These are phyloP conservation scores for Dicyrtoma fusca DNA, from an alignment of 2,888 invertebrate genomes.

Conservation along the genomic window DNA sequence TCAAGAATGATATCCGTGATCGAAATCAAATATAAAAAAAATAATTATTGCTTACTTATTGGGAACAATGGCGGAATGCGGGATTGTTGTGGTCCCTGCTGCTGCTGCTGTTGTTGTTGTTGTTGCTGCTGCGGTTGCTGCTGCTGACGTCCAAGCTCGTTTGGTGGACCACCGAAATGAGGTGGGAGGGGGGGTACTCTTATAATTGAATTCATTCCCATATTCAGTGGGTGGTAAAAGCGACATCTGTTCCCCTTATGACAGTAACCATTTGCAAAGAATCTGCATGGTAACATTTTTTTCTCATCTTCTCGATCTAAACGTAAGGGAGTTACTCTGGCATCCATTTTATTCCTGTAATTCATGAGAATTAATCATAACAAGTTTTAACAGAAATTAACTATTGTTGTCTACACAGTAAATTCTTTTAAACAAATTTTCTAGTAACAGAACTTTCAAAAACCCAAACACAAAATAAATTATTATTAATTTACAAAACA, in stretches of 20 bases:
- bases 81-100: background rate
- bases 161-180: slow-evolving; percentile 17
- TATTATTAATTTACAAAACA: too few species aligned
- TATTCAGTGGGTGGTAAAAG: slow-evolving; percentile 52
- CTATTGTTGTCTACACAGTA: background rate
- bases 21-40: background rate
- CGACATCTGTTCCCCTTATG: slow-evolving; percentile 53
- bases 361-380: too few species aligned
- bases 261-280: slow-evolving; percentile 50
- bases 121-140: slow-evolving; percentile 10
- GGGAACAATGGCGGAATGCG: slow-evolving; percentile 25
- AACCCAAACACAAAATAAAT: too few species aligned
- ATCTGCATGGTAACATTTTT: slow-evolving; percentile 56
- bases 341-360: slow-evolving; percentile 18
- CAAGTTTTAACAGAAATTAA: background rate
- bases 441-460: too few species aligned
- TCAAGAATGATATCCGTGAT: too few species aligned
- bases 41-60: slow-evolving; percentile 17
- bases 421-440: too few species aligned
- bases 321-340: slow-evolving; percentile 34
- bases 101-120: slow-evolving; percentile 17
- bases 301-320: slow-evolving; percentile 54
- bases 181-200: slow-evolving; percentile 37
- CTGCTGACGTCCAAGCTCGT: background rate
- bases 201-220: slow-evolving; percentile 28